These are phyloP conservation scores for Phthorimaea operculella DNA, from an alignment of 1,140 invertebrate genomes.

Conservation along the genomic window DNA sequence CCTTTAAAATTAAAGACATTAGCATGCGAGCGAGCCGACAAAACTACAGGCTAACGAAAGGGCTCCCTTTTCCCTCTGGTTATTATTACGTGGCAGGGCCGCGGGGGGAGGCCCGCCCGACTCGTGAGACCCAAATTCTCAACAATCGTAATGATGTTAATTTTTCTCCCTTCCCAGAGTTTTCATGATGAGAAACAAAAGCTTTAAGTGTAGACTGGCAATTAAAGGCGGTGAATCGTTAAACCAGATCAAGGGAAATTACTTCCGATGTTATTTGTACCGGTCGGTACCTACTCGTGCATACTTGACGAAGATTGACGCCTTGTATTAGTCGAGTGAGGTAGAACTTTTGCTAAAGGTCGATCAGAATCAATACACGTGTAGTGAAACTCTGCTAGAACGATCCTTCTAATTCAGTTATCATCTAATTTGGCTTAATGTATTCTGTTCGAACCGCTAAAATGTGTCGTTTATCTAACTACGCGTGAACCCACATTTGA, in stretches of 20 bases:
- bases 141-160: constrained; percentile 6
- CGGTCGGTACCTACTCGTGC: too few relatives aligned
- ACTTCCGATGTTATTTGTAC: too few relatives aligned
- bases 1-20: constrained; percentile 5
- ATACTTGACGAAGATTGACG: too few relatives aligned
- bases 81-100: constrained; percentile 1
- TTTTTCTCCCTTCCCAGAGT: constrained; percentile 1
- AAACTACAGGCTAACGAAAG: constrained; percentile 4
- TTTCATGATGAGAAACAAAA: constrained; percentile 4
- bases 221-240: neutral
- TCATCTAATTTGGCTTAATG: too few relatives aligned
- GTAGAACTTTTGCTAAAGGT: too few relatives aligned
- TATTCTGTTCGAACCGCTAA: too few relatives aligned
- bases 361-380: too few relatives aligned
- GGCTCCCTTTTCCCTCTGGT: neutral
- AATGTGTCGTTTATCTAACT: neutral
- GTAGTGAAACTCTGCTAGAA: too few relatives aligned
- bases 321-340: too few relatives aligned
- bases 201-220: neutral
- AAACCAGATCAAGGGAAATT: neutral
- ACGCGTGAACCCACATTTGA: neutral
- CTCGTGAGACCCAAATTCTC: neutral
- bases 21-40: constrained; percentile 2
- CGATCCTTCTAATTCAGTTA: too few relatives aligned
- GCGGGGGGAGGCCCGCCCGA: neutral